Percentiles rank a stretch among this genome's conserved stretches.
Conservation (phyloP, 1,140 invertebrate genomes). For the Diprion similis region DNA sequence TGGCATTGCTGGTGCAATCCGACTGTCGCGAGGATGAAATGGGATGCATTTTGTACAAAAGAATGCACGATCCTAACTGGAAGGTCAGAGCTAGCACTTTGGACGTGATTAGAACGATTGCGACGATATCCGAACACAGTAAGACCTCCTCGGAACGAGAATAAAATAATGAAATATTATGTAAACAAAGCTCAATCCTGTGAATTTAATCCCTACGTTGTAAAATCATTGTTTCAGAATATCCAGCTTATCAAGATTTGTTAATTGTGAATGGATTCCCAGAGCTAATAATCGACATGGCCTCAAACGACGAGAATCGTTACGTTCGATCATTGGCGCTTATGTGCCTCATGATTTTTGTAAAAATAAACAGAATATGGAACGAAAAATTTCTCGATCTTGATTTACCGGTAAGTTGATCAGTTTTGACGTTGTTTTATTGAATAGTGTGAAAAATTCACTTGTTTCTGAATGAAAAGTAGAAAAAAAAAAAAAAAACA, state of each 20-base stretch:
- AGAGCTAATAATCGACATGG: slow-evolving; percentile 69
- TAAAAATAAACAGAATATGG: slow-evolving; percentile 72
- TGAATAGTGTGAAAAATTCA: too few species aligned
- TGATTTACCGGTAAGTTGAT: slow-evolving; percentile 67
- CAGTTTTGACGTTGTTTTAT: too few species aligned
- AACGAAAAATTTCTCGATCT: slow-evolving; percentile 65
- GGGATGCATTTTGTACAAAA: slow-evolving; percentile 70
- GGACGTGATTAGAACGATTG: slow-evolving; percentile 73
- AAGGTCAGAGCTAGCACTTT: slow-evolving; percentile 77
- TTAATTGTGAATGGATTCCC: slow-evolving; percentile 71
- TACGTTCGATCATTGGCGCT: slow-evolving; percentile 78
- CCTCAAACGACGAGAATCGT: slow-evolving; percentile 70
- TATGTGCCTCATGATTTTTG: slow-evolving; percentile 70
- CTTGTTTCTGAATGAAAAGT: too few species aligned
- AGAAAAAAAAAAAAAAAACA: too few species aligned
- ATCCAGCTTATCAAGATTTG: slow-evolving; percentile 77
- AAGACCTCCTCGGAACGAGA: slow-evolving; percentile 41
- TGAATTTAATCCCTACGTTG: background rate
- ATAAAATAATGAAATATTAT: background rate
- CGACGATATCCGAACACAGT: slow-evolving; percentile 73
- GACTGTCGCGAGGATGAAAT: slow-evolving; percentile 71
- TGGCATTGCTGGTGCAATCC: slow-evolving; percentile 73
- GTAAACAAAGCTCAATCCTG: too few species aligned
- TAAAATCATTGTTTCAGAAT: slow-evolving; percentile 64
- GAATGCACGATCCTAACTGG: slow-evolving; percentile 75